A percentile compares a stretch with the other conserved stretches of the same genome.
These are phyloP conservation scores for Sus cebifrons DNA, from an alignment of 2,797 vertebrate genomes.

Conservation along the genomic window DNA sequence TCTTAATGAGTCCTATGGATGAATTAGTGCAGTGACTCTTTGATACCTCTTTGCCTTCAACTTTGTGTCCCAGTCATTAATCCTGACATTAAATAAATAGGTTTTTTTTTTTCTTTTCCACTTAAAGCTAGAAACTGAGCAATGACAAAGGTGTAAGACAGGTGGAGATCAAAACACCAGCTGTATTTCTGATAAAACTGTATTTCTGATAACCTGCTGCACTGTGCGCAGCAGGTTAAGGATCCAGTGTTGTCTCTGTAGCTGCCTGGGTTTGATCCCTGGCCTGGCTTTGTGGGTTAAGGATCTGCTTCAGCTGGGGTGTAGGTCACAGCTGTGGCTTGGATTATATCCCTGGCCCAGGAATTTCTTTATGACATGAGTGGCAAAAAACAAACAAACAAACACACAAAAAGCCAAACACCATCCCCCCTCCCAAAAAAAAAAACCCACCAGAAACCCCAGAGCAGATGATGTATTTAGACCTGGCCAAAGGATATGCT, in stretches of 20 bases:
- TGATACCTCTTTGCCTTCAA: background rate
- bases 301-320: no score
- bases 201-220: background rate
- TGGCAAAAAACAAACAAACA: no score
- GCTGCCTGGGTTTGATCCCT: no score
- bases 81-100: background rate
- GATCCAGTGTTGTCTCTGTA: no score
- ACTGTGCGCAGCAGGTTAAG: no score
- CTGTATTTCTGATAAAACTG: background rate
- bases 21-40: background rate
- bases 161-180: background rate
- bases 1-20: background rate
- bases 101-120: conserved; percentile 2
- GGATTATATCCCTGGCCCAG: no score
- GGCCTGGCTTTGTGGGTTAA: no score
- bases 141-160: background rate
- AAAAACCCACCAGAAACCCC: no score
- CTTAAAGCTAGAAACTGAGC: background rate
- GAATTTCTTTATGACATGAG: no score
- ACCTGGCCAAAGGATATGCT: background rate
- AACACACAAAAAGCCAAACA: no score
- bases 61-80: background rate
- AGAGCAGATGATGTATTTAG: background rate
- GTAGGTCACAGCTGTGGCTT: no score
- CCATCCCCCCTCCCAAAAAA: no score